phyloP scores from a whole-genome alignment of 2,113 vertebrate species.

The Oreotrochilus melanogaster region DNA sequence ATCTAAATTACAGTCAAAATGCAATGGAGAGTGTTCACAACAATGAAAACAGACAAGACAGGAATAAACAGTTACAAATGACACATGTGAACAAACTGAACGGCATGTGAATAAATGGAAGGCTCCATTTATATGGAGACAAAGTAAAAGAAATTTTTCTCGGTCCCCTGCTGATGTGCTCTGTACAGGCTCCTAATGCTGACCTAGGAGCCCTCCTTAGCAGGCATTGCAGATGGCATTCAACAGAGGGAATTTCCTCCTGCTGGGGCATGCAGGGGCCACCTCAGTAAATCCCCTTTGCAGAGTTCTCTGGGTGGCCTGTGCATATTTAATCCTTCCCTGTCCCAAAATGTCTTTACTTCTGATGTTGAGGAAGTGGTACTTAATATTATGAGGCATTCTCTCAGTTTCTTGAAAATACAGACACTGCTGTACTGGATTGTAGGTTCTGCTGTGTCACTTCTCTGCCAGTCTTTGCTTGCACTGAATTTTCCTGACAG shows the following conservation, averaged over 20 bases:
- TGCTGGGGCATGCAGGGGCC: accelerated
- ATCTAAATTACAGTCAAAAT: not conserved
- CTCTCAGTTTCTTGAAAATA: not conserved
- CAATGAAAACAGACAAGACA: not conserved
- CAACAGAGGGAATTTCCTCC: not conserved
- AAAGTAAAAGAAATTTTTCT: not conserved
- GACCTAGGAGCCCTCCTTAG: not conserved
- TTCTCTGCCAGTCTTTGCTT: not conserved
- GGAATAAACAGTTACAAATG: not conserved
- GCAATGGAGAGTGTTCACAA: not conserved
- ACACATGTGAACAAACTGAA: not conserved
- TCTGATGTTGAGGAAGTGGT: not conserved
- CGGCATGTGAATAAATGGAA: no score
- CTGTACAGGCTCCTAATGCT: not conserved
- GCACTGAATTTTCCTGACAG: not conserved
- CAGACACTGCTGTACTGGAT: not conserved
- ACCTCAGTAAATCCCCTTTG: not conserved
- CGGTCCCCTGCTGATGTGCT: not conserved
- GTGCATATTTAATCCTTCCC: not conserved
- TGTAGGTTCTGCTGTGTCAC: not conserved
- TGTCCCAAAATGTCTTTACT: not conserved
- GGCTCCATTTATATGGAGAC: not conserved
- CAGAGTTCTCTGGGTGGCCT: not conserved
- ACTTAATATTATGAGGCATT: not conserved
- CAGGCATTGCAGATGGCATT: not conserved